Percentiles rank a stretch among this genome's conserved stretches.
Evolutionary conservation across 2,797 vertebrate species (phyloP).

Genomic region (Chloroceryle amazona): DNA sequence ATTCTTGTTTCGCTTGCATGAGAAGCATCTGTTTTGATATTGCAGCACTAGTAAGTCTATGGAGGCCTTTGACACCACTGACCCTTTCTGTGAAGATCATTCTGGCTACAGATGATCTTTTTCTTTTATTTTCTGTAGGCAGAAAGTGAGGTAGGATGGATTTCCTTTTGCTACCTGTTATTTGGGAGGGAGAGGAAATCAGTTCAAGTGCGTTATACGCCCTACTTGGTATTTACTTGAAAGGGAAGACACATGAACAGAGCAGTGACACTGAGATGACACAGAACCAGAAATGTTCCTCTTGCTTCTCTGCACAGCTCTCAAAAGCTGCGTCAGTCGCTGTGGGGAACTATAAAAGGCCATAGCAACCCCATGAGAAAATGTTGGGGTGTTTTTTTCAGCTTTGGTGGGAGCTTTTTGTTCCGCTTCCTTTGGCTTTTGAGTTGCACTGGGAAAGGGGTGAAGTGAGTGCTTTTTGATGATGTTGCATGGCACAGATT

Average conservation of each 20-base stretch:
- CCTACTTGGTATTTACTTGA: background rate
- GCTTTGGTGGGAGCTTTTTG: constrained; percentile 7
- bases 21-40: background rate
- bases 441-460: background rate
- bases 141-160: background rate
- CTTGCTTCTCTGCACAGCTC: background rate
- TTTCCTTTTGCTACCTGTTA: background rate
- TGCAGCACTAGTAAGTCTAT: background rate
- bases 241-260: background rate
- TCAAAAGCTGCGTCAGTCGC: background rate
- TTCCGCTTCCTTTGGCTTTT: constrained; percentile 1
- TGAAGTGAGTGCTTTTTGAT: background rate
- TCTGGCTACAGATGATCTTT: background rate
- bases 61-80: background rate
- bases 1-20: background rate
- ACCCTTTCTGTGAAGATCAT: background rate
- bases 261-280: background rate
- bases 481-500: background rate
- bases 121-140: background rate
- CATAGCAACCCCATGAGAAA: background rate
- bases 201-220: background rate
- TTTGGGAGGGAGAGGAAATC: background rate
- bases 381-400: background rate
- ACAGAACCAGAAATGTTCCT: background rate
- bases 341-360: background rate